phyloP scores from a whole-genome alignment of 2,888 invertebrate species.

The Trissolcus brochymenae region DNA sequence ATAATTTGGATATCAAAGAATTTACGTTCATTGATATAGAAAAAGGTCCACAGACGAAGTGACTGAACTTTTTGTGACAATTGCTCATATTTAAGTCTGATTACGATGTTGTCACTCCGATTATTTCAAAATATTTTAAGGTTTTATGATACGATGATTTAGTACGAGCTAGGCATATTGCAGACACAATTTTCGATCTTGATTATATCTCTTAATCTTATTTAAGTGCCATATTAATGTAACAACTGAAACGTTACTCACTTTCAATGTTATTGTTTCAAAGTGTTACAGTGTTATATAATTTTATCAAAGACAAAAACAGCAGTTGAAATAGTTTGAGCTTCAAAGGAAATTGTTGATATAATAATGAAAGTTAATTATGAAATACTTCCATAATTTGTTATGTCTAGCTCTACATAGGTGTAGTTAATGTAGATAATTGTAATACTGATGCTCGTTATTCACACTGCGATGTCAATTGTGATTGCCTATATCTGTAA shows the following conservation, averaged over 20 bases:
- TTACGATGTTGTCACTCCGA: slow-evolving; percentile 43
- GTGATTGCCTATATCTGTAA: slow-evolving; percentile 58
- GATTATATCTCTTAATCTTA: slow-evolving; percentile 5
- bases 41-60: slow-evolving; percentile 1
- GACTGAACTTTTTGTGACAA: slow-evolving; percentile 32
- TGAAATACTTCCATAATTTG: slow-evolving; percentile 45
- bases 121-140: slow-evolving; percentile 38
- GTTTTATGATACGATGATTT: slow-evolving; percentile 27
- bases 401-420: slow-evolving; percentile 53
- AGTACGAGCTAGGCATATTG: slow-evolving; percentile 47
- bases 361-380: slow-evolving; percentile 12
- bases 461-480: slow-evolving; percentile 61
- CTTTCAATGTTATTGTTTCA: background rate
- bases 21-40: slow-evolving; percentile 1
- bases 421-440: slow-evolving; percentile 53
- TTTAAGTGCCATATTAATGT: slow-evolving; percentile 38
- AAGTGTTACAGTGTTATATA: background rate
- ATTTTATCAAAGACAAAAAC: too few species aligned
- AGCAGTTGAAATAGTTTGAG: background rate
- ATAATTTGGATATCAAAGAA: background rate
- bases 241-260: slow-evolving; percentile 1
- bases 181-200: slow-evolving; percentile 1
- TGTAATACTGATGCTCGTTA: slow-evolving; percentile 59
- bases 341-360: slow-evolving; percentile 3
- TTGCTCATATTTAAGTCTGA: slow-evolving; percentile 46